Evolutionary conservation across 2,888 invertebrate species (phyloP).

Genomic region (Pogonocherus hispidulus): DNA sequence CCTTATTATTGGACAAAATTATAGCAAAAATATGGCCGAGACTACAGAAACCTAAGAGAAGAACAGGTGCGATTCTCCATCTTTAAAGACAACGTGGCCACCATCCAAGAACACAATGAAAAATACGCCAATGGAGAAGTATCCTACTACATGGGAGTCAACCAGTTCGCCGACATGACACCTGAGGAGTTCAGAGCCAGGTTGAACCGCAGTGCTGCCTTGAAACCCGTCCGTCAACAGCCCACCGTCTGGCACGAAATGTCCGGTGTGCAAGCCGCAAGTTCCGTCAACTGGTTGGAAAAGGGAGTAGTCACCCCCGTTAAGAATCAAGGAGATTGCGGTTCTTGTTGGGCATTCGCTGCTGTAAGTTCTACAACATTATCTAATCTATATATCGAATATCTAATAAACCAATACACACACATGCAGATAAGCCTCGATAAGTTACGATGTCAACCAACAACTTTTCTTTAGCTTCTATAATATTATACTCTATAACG

Average conservation of each 20-base stretch:
- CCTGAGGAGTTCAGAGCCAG: slow-evolving; percentile 39
- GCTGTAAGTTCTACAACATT: slow-evolving; percentile 64
- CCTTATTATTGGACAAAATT: no score
- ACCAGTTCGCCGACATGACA: slow-evolving; percentile 44
- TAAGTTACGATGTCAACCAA: no score
- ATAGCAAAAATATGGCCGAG: slow-evolving; percentile 11
- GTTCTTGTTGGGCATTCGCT: slow-evolving; percentile 77
- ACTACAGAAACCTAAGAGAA: slow-evolving; percentile 28
- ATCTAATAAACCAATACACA: no score
- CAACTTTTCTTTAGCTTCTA: no score
- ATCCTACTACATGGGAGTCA: slow-evolving; percentile 43
- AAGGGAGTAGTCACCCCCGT: slow-evolving; percentile 70
- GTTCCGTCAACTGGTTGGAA: not conserved
- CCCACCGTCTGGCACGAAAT: not conserved
- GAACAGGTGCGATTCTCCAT: slow-evolving; percentile 39
- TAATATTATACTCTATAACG: no score
- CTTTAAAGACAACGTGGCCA: slow-evolving; percentile 39
- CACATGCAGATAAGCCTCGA: no score
- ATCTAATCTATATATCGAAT: no score
- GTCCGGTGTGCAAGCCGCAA: not conserved
- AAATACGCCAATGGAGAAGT: slow-evolving; percentile 43
- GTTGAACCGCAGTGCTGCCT: slow-evolving; percentile 14
- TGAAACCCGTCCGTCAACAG: not conserved
- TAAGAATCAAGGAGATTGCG: slow-evolving; percentile 73
- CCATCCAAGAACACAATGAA: slow-evolving; percentile 47